Percentiles rank a stretch among this genome's conserved stretches.
Evolutionary conservation across 2,797 vertebrate genomes (phyloP).

Genomic region (Falco naumanni): DNA sequence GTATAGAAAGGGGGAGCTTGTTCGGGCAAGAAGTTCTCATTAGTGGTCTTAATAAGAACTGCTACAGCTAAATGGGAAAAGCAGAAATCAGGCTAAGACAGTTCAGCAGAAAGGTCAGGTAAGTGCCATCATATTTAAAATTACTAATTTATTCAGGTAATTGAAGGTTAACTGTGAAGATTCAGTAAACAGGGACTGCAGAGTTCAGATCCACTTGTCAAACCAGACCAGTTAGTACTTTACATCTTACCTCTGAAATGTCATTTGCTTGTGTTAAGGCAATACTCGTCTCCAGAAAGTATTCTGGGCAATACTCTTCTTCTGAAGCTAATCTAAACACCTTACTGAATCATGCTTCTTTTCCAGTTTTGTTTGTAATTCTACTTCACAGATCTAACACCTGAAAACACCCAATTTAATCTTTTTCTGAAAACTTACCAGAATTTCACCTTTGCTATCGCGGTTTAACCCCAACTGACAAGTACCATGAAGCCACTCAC

Average conservation of each 20-base stretch:
- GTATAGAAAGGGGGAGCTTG: background rate
- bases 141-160: background rate
- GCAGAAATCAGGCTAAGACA: background rate
- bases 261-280: background rate
- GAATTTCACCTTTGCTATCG: background rate
- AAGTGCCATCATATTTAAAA: background rate
- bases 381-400: background rate
- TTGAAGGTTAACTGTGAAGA: background rate
- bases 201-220: background rate
- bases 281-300: background rate
- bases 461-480: no score
- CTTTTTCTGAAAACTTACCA: background rate
- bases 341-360: background rate
- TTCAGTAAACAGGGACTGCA: background rate
- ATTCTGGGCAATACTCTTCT: background rate
- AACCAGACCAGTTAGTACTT: background rate
- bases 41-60: background rate
- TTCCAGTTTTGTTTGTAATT: background rate
- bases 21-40: background rate
- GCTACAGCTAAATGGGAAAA: background rate
- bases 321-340: background rate
- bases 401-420: background rate
- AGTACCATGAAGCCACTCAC: no score
- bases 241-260: background rate
- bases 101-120: background rate